These are phyloP conservation scores for Cephus nigrinus DNA, from an alignment of 2,888 invertebrate species.

Conservation along the genomic window DNA sequence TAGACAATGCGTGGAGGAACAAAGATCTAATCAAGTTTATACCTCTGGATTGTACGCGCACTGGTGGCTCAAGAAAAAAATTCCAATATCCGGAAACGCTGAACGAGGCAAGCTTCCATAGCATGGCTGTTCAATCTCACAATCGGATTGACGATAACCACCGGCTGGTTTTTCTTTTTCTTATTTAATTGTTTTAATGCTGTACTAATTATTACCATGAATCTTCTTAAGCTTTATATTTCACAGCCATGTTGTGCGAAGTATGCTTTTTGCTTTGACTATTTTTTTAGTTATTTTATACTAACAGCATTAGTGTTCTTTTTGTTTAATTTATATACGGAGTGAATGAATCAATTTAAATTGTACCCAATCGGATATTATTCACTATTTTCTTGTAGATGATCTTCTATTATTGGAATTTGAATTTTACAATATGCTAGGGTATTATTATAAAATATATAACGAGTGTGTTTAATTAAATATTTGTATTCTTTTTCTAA, in stretches of 20 bases:
- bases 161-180: constrained; percentile 29
- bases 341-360: neutral
- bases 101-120: constrained; percentile 66
- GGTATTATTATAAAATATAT: no score
- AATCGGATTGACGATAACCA: no score
- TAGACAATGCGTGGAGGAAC: constrained; percentile 48
- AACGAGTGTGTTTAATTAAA: no score
- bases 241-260: constrained; percentile 67
- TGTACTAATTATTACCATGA: constrained; percentile 47
- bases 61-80: constrained; percentile 92
- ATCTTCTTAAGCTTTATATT: constrained; percentile 40
- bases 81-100: constrained; percentile 69
- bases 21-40: constrained; percentile 72
- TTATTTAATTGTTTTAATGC: constrained; percentile 34
- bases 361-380: constrained; percentile 11
- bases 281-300: constrained; percentile 29
- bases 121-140: constrained; percentile 61
- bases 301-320: constrained; percentile 33
- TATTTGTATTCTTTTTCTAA: neutral
- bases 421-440: no score
- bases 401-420: constrained; percentile 7
- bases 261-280: constrained; percentile 62
- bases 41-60: constrained; percentile 89
- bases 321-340: constrained; percentile 5
- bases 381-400: neutral